Evolutionary conservation across 1,140 invertebrate genomes (phyloP).

Genomic region (Palaemon carinicauda): DNA sequence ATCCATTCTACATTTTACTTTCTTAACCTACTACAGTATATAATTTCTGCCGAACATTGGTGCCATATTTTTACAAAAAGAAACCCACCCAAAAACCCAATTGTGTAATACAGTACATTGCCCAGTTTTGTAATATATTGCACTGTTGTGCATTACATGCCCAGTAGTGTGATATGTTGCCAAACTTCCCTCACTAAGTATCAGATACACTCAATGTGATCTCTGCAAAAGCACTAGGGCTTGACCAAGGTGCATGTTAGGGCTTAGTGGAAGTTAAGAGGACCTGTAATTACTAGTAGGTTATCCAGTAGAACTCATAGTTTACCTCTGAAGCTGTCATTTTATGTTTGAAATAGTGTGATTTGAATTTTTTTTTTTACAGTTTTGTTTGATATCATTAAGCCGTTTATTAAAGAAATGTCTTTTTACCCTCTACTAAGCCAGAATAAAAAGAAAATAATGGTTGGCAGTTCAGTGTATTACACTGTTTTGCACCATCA

Average conservation of each 20-base stretch:
- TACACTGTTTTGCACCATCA: constrained; percentile 13
- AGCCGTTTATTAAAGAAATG: not conserved
- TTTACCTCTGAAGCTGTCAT: not conserved
- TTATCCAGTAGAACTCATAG: too few relatives aligned
- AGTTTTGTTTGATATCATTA: too few relatives aligned
- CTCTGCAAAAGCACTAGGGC: constrained; percentile 24
- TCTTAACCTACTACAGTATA: constrained; percentile 1
- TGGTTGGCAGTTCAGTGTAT: not conserved
- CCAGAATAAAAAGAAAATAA: constrained; percentile 19
- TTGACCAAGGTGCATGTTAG: not conserved
- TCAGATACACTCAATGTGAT: constrained; percentile 55
- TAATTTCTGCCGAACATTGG: constrained; percentile 45
- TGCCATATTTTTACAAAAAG: constrained; percentile 48
- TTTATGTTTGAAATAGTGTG: not conserved
- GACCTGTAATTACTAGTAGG: too few relatives aligned
- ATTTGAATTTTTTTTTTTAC: too few relatives aligned
- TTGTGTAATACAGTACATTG: not conserved
- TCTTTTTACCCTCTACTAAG: constrained; percentile 40
- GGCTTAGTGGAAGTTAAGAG: constrained; percentile 41
- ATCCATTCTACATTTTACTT: not conserved
- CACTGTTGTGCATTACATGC: too few relatives aligned
- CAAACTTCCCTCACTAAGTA: constrained; percentile 28
- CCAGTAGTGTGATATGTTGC: not conserved
- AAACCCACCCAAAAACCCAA: constrained; percentile 35
- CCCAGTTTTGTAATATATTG: too few relatives aligned